phyloP scores from a whole-genome alignment of 2,888 invertebrate genomes.

The Drosophila dives region DNA sequence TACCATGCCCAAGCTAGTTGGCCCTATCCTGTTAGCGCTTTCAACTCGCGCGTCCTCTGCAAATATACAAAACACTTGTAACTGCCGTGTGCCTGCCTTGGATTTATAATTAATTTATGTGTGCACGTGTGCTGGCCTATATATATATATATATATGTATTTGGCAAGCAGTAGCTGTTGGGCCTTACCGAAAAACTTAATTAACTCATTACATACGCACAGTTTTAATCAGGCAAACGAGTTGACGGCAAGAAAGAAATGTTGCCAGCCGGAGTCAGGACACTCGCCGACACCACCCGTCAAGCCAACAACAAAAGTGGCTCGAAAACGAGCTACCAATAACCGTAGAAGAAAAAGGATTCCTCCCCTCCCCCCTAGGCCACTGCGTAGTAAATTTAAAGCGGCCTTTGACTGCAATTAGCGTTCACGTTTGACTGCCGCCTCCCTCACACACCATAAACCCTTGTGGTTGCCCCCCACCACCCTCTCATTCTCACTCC shows the following conservation, averaged over 20 bases:
- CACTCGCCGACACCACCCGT: slow-evolving; percentile 46
- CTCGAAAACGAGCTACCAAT: slow-evolving; percentile 54
- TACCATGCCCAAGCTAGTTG: slow-evolving; percentile 19
- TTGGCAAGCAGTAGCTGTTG: background rate
- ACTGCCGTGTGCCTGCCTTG: slow-evolving; percentile 53
- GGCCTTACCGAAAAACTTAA: slow-evolving; percentile 82
- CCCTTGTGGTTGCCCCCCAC: slow-evolving; percentile 18
- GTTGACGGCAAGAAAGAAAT: slow-evolving; percentile 56
- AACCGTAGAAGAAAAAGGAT: slow-evolving; percentile 12
- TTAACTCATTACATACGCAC: slow-evolving; percentile 83
- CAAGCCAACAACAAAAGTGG: slow-evolving; percentile 30
- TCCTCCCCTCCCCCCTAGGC: background rate
- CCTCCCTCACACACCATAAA: slow-evolving; percentile 5
- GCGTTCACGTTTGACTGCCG: slow-evolving; percentile 53
- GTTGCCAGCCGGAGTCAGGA: slow-evolving; percentile 37
- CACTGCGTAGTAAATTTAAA: slow-evolving; percentile 60
- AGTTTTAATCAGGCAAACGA: slow-evolving; percentile 74
- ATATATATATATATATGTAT: background rate
- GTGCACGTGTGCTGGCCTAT: slow-evolving; percentile 58
- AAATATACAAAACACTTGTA: slow-evolving; percentile 78
- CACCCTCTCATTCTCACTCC: slow-evolving; percentile 1
- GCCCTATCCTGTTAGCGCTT: slow-evolving; percentile 36
- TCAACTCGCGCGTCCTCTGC: slow-evolving; percentile 55
- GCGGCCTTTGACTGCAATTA: slow-evolving; percentile 81
- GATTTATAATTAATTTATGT: slow-evolving; percentile 82